phyloP scores from a whole-genome alignment of 2,797 vertebrate genomes.

The Eupleurogrammus muticus region DNA sequence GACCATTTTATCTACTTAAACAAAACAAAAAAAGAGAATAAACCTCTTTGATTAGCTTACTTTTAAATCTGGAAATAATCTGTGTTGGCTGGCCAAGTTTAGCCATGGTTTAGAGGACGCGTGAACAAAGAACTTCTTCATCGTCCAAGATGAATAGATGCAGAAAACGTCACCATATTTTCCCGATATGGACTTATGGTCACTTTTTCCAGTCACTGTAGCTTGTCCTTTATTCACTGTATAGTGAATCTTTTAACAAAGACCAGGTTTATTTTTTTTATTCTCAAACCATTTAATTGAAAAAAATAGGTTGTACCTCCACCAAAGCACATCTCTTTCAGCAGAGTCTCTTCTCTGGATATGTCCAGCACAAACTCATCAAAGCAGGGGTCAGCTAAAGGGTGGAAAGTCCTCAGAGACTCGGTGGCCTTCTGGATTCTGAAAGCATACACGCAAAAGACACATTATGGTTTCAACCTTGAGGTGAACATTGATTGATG shows the following conservation, averaged over 20 bases:
- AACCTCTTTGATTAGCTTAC: neutral
- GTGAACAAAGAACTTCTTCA: constrained; percentile 14
- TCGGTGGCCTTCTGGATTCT: constrained; percentile 97
- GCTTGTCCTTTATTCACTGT: neutral
- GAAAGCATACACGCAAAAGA: constrained; percentile 17
- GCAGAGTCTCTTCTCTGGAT: constrained; percentile 88
- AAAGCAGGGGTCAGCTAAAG: constrained; percentile 91
- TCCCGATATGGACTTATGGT: neutral
- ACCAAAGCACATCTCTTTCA: constrained; percentile 91
- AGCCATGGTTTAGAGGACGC: neutral
- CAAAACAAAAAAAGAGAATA: neutral
- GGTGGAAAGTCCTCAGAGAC: constrained; percentile 92
- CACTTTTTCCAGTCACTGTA: constrained; percentile 23
- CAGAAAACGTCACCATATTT: constrained; percentile 5
- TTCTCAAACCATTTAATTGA: neutral
- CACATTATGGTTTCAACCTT: neutral
- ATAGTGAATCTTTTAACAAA: constrained; percentile 1
- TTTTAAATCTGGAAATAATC: neutral
- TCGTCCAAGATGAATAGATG: constrained; percentile 10
- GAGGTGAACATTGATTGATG: neutral
- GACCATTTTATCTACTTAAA: constrained; percentile 1
- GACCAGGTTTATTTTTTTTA: neutral
- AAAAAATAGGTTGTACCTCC: constrained; percentile 82
- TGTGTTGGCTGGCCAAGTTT: neutral
- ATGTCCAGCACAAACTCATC: constrained; percentile 93